These are phyloP conservation scores for Tursiops truncatus DNA, from an alignment of 2,113 vertebrate species.

Conservation along the genomic window DNA sequence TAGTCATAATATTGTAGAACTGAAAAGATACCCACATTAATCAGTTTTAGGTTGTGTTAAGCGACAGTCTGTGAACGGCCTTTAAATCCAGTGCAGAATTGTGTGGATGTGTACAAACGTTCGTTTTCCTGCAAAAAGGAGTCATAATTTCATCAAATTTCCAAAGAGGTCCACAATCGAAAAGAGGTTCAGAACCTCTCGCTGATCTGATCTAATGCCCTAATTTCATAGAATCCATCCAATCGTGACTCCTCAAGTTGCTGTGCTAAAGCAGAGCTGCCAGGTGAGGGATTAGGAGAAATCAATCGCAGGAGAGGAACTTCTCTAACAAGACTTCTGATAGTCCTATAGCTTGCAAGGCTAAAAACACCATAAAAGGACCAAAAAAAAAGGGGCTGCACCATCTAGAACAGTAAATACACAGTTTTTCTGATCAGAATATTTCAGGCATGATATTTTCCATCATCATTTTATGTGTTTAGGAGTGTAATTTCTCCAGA, in stretches of 20 bases:
- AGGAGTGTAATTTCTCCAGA: background rate
- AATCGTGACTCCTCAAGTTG: background rate
- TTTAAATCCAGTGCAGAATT: slow-evolving; percentile 33
- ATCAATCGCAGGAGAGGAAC: background rate
- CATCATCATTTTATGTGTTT: background rate
- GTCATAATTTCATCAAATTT: slow-evolving; percentile 51
- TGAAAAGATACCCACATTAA: background rate
- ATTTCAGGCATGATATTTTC: background rate
- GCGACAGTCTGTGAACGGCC: background rate
- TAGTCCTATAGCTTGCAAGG: background rate
- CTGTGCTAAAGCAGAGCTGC: background rate
- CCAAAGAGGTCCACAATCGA: slow-evolving; percentile 1
- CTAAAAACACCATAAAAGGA: slow-evolving; percentile 17
- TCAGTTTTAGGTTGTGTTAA: slow-evolving; percentile 40
- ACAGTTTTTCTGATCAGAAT: background rate
- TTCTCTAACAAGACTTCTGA: slow-evolving; percentile 25
- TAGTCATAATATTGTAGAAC: background rate
- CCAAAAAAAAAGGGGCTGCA: background rate
- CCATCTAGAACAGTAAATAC: background rate
- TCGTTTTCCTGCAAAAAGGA: slow-evolving; percentile 33
- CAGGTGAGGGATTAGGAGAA: slow-evolving; percentile 9
- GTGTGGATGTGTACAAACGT: background rate
- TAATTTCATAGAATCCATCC: slow-evolving; percentile 32
- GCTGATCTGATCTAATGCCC: slow-evolving; percentile 6
- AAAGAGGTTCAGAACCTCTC: background rate